Base-by-base conservation (phyloP, 92 coral and sea anemone genomes). In the Epizoanthus illoricatus region DNA sequence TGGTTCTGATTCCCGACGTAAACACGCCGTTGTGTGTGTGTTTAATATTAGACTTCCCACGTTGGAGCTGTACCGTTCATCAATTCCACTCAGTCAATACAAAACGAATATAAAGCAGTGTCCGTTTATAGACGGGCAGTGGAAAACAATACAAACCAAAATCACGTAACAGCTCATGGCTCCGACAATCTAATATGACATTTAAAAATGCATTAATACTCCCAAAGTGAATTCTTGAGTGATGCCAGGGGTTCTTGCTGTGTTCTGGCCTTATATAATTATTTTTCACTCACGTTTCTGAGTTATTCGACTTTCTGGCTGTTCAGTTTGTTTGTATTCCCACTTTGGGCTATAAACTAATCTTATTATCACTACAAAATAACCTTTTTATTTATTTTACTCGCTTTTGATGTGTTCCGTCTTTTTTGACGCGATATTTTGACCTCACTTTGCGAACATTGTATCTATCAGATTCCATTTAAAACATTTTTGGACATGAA, bases 331-430 rank as follows among this genome's bases (percentile, higher is more conserved):
- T 43, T 78, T 63, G 40, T 63, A 21, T 63, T 28, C 56, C 70
- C 55, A 45, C 58, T 78, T 68, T 45, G 61, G 49, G 59, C 61
- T 63, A 58, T 64, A 69, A 43, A 78, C 71, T 78, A 63, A 78
- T 78, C 82, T 19, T 21, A 66, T 78, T 78, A 78, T 43, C 71
- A 49, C 66, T 62, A 19, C 28, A 20, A 62, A 64, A 78, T 78
- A 64, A 78, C 33, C 82, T 63, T 78, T 78, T 45, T 28, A 78
- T 78, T 78, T 63, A 23, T 42, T 78, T 76, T 61, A 24, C 61
- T 10, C 65, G 55, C 23, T 56, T 43, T n/a, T 62, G 59, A 62
- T 61, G 81, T 76, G 40, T 36, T 11, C 49, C 81, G 81, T 20
- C 70, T 4, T n/a, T 60, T 1, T 3, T 17, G 19, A 28, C 8